Evolutionary conservation across 2,113 vertebrate genomes (phyloP).

Genomic region (Eonycteris spelaea): DNA sequence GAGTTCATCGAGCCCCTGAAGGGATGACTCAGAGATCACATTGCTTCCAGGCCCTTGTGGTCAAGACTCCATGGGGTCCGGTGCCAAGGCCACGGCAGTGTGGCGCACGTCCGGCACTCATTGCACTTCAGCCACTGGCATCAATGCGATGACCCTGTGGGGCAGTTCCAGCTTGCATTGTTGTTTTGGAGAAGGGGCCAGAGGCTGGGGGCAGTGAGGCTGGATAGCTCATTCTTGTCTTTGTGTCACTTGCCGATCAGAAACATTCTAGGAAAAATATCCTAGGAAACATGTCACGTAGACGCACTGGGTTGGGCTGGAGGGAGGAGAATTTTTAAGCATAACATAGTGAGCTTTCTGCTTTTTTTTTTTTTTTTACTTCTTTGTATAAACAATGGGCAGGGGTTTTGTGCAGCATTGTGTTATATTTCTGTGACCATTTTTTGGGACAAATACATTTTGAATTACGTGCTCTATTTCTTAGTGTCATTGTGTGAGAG

Average conservation of each 20-base stretch:
- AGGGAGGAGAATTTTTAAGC: neutral
- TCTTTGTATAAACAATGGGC: neutral
- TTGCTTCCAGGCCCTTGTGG: neutral
- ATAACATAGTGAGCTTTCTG: neutral
- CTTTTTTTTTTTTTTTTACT: neutral
- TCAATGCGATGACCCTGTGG: accelerated
- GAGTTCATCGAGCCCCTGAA: neutral
- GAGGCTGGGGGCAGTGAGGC: neutral
- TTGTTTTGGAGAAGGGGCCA: neutral
- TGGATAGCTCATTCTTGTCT: neutral
- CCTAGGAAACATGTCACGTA: neutral
- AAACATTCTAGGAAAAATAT: neutral
- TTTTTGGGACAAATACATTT: neutral
- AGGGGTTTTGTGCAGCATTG: neutral
- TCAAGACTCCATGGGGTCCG: neutral
- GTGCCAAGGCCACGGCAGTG: neutral
- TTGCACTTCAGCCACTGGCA: neutral
- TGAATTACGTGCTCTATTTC: neutral
- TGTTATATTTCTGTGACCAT: neutral
- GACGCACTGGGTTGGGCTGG: neutral
- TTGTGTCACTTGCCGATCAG: neutral
- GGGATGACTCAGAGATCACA: neutral
- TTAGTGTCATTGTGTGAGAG: neutral
- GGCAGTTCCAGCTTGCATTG: neutral
- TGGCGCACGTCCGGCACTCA: accelerated